Conservation (phyloP, 2,797 vertebrate genomes). For the Phalloptychus januarius region DNA sequence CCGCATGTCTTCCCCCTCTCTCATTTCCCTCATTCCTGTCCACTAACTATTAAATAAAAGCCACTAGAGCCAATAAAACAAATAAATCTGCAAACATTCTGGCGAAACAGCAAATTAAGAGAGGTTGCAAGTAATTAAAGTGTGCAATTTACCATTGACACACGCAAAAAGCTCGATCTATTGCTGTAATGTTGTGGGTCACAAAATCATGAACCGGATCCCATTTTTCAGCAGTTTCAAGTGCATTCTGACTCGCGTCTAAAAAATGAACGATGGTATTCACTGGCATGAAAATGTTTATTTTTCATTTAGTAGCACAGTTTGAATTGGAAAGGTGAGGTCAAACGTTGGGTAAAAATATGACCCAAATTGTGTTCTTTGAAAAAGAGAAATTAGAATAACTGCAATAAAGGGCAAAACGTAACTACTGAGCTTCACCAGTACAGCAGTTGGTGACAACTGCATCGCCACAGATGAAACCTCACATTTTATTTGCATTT, state of each 20-base stretch:
- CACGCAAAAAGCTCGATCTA: no score
- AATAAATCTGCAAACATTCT: no score
- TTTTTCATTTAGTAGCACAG: background rate
- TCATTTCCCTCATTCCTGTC: no score
- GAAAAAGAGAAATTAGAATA: background rate
- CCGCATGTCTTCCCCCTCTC: no score
- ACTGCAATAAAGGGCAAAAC: background rate
- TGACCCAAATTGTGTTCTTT: background rate
- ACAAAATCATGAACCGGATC: background rate
- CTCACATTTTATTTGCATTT: background rate
- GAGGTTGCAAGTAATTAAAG: background rate
- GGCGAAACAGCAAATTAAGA: background rate
- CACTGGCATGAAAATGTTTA: background rate
- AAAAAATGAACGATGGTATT: background rate
- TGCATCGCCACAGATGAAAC: background rate
- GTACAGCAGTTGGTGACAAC: background rate
- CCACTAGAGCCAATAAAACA: no score
- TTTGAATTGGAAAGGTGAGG: background rate
- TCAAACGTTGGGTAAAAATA: background rate
- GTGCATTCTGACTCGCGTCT: background rate
- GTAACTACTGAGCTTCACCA: background rate
- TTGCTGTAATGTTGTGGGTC: no score
- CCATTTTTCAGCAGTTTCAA: background rate
- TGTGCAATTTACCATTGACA: no score
- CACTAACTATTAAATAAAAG: no score